Conservation (phyloP, 2,113 vertebrate genomes). For the Poeciliopsis occidentalis region DNA sequence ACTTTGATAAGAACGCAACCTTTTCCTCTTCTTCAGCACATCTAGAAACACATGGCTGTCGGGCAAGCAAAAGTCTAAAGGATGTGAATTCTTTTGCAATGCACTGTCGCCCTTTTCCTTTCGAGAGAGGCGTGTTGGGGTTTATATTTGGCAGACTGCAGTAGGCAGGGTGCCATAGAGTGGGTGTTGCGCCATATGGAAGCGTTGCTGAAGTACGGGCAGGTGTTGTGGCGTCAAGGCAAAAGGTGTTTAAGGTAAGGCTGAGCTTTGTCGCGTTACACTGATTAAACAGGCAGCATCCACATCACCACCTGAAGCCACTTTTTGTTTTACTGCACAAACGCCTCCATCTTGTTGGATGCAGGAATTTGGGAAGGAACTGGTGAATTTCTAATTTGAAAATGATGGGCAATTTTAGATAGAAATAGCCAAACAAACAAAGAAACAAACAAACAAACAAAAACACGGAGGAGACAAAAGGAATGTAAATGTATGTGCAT, state of each 20-base stretch:
- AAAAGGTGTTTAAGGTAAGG: background rate
- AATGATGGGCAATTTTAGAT: background rate
- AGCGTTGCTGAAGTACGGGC: background rate
- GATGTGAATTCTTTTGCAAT: background rate
- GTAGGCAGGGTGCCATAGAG: background rate
- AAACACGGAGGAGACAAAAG: no score
- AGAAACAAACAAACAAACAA: no score
- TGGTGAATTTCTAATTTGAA: background rate
- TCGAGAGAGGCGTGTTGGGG: conserved; percentile 6
- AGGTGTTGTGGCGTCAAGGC: background rate
- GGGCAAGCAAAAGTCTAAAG: background rate
- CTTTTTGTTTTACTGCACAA: background rate
- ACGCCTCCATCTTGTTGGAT: no score
- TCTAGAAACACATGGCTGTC: background rate
- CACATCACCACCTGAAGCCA: background rate
- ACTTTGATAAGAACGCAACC: background rate
- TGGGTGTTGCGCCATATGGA: conserved; percentile 5
- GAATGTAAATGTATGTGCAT: background rate
- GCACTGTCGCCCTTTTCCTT: background rate
- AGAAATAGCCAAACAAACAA: background rate
- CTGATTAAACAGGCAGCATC: no score
- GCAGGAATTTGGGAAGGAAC: background rate
- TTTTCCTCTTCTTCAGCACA: background rate
- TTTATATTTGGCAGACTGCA: background rate
- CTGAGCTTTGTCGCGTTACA: background rate